phyloP scores from a whole-genome alignment of 2,888 invertebrate genomes.

The Archaeoteleia sp. region DNA sequence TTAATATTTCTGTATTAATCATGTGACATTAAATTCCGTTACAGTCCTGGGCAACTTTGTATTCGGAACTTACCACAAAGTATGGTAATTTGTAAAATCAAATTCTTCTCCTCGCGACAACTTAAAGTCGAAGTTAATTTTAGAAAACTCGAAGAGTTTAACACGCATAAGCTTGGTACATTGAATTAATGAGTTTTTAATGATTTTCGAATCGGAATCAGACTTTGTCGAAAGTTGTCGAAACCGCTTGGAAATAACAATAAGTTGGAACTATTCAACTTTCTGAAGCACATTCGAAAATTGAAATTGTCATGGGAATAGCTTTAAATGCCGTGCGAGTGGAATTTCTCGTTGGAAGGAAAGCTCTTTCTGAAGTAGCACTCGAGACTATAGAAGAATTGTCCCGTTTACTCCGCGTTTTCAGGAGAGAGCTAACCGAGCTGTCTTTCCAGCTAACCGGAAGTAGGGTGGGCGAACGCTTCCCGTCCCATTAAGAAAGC shows the following conservation, averaged over 20 bases:
- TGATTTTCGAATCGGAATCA: neutral
- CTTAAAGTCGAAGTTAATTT: too few species aligned
- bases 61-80: too few species aligned
- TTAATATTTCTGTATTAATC: too few species aligned
- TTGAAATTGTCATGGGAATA: constrained; percentile 12
- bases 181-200: neutral
- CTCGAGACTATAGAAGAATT: constrained; percentile 16
- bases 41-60: too few species aligned
- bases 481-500: constrained; percentile 9
- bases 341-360: constrained; percentile 6
- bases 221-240: neutral
- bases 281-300: constrained; percentile 9
- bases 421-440: constrained; percentile 5
- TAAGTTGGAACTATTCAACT: constrained; percentile 2
- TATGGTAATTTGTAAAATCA: too few species aligned
- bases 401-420: constrained; percentile 12
- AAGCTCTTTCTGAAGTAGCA: neutral
- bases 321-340: constrained; percentile 15
- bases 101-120: too few species aligned
- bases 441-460: constrained; percentile 2
- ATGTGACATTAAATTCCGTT: too few species aligned
- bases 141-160: too few species aligned
- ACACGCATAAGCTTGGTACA: too few species aligned
- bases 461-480: constrained; percentile 7
- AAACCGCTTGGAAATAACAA: constrained; percentile 4